phyloP scores from a whole-genome alignment of 2,797 vertebrate genomes.

The Arrhamphus sclerolepis region DNA sequence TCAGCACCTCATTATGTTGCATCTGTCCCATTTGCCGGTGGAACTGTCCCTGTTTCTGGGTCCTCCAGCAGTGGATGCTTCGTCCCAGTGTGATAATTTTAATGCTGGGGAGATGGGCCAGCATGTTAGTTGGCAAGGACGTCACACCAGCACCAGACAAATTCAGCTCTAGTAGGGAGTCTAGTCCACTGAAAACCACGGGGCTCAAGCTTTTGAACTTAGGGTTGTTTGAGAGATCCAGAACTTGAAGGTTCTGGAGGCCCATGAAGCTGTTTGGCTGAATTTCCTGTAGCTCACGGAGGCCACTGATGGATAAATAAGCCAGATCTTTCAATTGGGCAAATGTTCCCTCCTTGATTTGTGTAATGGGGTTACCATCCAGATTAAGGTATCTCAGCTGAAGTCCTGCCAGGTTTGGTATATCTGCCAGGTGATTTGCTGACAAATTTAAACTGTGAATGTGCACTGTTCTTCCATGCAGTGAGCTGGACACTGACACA shows the following conservation, averaged over 20 bases:
- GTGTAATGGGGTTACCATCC: slow-evolving; percentile 86
- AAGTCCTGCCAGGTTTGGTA: slow-evolving; percentile 85
- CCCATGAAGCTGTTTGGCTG: slow-evolving; percentile 82
- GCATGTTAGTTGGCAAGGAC: slow-evolving; percentile 82
- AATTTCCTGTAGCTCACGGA: slow-evolving; percentile 80
- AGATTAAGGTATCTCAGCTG: slow-evolving; percentile 90
- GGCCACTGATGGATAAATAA: slow-evolving; percentile 87
- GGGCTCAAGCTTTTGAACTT: slow-evolving; percentile 79
- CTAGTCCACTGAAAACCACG: slow-evolving; percentile 85
- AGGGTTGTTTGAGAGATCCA: slow-evolving; percentile 90
- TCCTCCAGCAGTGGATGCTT: slow-evolving; percentile 87
- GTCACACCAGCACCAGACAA: slow-evolving; percentile 84
- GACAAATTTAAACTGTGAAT: slow-evolving; percentile 90
- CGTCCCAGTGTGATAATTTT: slow-evolving; percentile 86
- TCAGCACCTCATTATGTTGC: slow-evolving; percentile 83
- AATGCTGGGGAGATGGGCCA: slow-evolving; percentile 87
- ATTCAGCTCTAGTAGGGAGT: slow-evolving; percentile 91
- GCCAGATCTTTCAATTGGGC: slow-evolving; percentile 84
- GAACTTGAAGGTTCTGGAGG: slow-evolving; percentile 86
- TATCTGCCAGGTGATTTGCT: slow-evolving; percentile 80
- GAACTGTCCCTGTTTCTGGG: slow-evolving; percentile 89
- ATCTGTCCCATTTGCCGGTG: slow-evolving; percentile 86
- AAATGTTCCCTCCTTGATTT: slow-evolving; percentile 82
- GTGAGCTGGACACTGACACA: slow-evolving; percentile 63
- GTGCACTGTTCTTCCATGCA: slow-evolving; percentile 64